Base-by-base conservation (phyloP, 2,888 invertebrate species). In the Harpalus rufipes region DNA sequence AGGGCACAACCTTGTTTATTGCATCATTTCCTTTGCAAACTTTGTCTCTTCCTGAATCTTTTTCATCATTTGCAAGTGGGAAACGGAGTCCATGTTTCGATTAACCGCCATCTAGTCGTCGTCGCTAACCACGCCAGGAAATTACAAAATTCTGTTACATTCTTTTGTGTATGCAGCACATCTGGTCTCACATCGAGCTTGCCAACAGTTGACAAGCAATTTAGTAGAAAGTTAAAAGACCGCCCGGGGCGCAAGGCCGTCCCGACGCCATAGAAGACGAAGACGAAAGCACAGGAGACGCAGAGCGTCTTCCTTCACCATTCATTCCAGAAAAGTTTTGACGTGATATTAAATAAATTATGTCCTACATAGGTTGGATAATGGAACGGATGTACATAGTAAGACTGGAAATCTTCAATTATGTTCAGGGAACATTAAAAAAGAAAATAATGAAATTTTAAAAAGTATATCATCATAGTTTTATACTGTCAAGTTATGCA, bases 331-430 rank as follows among this genome's bases (percentile, higher is more conserved):
- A 39, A 83, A 83, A 83, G 74, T 83, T 83, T 76, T 72, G 83
- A 83, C 83, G 61, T 81, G 68, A 68, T 61, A 76, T 83, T 83
- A 83, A 83, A 83, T 83, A 83, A 83, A 83, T 83, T 83, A 83
- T 76, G 83, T 83, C 83, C 58, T 81, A 68, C 51, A 56, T 68
- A 18, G 44, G 18, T 10, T 16, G 21, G 44, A 21, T 18, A 16
- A 51, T 16, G 74, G 74, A 74, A 8, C 16, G 51, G 41, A 44
- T 21, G 51, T 25, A 21, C 18, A 6, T 12, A 8, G 18, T 14
- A 56, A 56, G 56, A n/a, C 12, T 56, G 56, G n/a, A 56, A 61
- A 61, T 61, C 21, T 51, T 51, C 44, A 51, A 51, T 51, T 51
- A 51, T 51, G 32, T 32, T 32, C 32, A 2, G 32, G 32, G 32